phyloP scores from a whole-genome alignment of 2,888 invertebrate species.

The Cylloceria caligata region DNA sequence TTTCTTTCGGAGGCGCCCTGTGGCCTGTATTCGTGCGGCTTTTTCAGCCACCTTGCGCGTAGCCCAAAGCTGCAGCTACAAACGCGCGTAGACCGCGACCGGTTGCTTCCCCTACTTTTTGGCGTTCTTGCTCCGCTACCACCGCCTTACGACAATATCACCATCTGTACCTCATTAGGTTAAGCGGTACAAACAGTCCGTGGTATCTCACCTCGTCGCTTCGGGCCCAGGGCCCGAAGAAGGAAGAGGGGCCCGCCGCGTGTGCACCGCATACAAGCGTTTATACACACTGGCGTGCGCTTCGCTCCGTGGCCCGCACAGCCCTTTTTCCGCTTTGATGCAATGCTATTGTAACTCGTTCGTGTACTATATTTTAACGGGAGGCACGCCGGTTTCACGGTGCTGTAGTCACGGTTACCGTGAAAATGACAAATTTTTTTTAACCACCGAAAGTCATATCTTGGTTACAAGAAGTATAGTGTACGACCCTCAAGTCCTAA shows the following conservation, averaged over 20 bases:
- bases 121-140: constrained; percentile 50
- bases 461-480: too few relatives aligned
- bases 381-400: background rate
- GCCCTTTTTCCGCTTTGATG: constrained; percentile 50
- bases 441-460: too few relatives aligned
- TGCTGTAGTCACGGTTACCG: background rate
- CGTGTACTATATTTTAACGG: background rate
- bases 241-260: background rate
- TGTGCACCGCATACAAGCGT: constrained; percentile 15
- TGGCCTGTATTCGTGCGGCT: constrained; percentile 65
- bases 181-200: constrained; percentile 82
- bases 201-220: constrained; percentile 61
- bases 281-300: constrained; percentile 22
- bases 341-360: constrained; percentile 6
- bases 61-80: background rate
- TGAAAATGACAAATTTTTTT: too few relatives aligned
- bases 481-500: too few relatives aligned
- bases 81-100: constrained; percentile 23
- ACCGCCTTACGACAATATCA: constrained; percentile 75
- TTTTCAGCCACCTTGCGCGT: constrained; percentile 78
- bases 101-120: constrained; percentile 52
- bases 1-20: constrained; percentile 48
- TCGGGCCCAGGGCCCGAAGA: background rate
- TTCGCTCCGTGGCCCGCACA: constrained; percentile 43
- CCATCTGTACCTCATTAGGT: constrained; percentile 83